phyloP scores from a whole-genome alignment of 2,797 vertebrate species.

The Danio aesculapii region DNA sequence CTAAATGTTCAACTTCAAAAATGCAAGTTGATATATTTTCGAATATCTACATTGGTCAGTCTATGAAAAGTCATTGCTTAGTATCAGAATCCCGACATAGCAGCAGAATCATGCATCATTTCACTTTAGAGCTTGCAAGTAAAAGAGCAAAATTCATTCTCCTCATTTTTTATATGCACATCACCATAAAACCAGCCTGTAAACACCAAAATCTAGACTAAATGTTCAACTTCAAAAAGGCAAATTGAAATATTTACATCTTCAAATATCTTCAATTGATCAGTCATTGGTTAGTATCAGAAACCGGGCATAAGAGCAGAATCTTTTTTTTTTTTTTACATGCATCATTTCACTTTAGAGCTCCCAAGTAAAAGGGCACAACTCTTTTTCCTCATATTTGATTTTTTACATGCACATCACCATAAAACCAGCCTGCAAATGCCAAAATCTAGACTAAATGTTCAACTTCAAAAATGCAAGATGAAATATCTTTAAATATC shows the following conservation, averaged over 20 bases:
- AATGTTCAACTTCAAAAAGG: constrained; percentile 73
- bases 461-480: constrained; percentile 76
- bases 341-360: constrained; percentile 73
- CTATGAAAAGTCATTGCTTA: constrained; percentile 66
- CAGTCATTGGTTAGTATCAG: constrained; percentile 57
- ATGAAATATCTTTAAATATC: too few relatives aligned
- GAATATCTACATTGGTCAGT: too few relatives aligned
- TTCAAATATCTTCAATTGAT: constrained; percentile 34
- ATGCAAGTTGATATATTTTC: constrained; percentile 74
- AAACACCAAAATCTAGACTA: constrained; percentile 53
- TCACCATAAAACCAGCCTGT: constrained; percentile 65
- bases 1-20: constrained; percentile 69
- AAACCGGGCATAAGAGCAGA: constrained; percentile 57
- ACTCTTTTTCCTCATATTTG: constrained; percentile 42
- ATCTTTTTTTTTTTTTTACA: constrained; percentile 58
- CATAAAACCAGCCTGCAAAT: constrained; percentile 68
- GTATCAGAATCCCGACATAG: constrained; percentile 64
- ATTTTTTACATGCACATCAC: constrained; percentile 70
- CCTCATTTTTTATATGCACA: constrained; percentile 65
- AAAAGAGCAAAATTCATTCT: background rate
- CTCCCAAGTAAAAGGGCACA: constrained; percentile 24
- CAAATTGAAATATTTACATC: constrained; percentile 66
- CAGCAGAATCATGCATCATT: constrained; percentile 64
- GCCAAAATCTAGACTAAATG: too few relatives aligned
- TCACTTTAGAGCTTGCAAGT: constrained; percentile 72